Evolutionary conservation across 2,888 invertebrate genomes (phyloP).

Genomic region (Candidula unifasciata): DNA sequence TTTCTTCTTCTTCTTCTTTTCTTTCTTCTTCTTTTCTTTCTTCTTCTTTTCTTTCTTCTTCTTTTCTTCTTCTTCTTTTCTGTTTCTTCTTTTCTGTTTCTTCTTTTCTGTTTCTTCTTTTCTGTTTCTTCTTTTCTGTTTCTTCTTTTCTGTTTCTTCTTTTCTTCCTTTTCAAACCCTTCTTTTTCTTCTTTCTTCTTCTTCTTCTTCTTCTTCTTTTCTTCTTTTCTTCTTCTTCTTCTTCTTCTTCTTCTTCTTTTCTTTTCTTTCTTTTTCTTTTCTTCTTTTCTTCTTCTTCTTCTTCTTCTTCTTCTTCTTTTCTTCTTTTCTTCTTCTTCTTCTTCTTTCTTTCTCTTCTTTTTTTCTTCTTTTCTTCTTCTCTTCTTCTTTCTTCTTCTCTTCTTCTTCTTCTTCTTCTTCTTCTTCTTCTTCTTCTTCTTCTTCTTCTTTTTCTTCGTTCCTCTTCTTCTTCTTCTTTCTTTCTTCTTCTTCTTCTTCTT

Average conservation of each 20-base stretch:
- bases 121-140: neutral
- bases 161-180: neutral
- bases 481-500: neutral
- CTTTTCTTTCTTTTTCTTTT: neutral
- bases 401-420: neutral
- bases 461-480: neutral
- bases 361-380: neutral
- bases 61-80: neutral
- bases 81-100: neutral
- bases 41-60: neutral
- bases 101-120: neutral
- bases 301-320: neutral
- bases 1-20: no score
- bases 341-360: neutral
- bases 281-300: neutral
- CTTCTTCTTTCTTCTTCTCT: no score
- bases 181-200: neutral
- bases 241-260: neutral
- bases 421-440: neutral
- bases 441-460: neutral
- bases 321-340: neutral
- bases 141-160: neutral
- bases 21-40: neutral
- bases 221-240: neutral
- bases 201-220: neutral